Base-by-base conservation (phyloP, 2,113 vertebrate species). In the Aix galericulata region DNA sequence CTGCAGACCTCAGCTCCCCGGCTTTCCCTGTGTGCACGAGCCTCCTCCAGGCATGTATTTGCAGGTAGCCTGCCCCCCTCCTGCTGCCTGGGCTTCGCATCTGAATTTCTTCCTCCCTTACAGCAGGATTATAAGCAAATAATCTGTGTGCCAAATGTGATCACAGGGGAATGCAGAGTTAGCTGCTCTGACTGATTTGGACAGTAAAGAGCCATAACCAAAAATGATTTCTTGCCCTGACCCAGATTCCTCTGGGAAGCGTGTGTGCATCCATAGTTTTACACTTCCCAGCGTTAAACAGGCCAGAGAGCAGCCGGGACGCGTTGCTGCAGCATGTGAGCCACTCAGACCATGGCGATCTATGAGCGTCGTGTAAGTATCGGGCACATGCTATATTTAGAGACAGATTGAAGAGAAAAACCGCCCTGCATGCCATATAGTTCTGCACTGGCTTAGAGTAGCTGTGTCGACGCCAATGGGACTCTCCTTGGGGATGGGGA, bases 141-240 rank as follows among this genome's bases (percentile, higher is more conserved):
- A 90, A 96, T 83, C 82, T 18, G 80, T 88, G 90, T 88, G 91
- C 91, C 64, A 83, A 95, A 95, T 81, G 82, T 46, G 86, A 83
- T 93, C 31, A 3, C 10, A 73, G n/a, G 34, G 52, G 56, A 71
- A 34, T 23, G 80, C 2, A 3, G 79, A 26, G 4, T 58, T 77
- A 67, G 82, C 86, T 59, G 58, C 50, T 17, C 55, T n/a, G 63
- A 50, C 44, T 32, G 59, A 55, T 90, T 92, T 86, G 76, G 74
- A 63, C 73, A 84, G 55, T 9, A 92, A 93, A 94, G 91, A 96
- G 29, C 76, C 92, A 81, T 84, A 92, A 92, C 86, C 73, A 88
- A 86, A 90, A 83, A 50, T 23, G 36, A 78, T 96, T 95, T 88
- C 92, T 88, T 86, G 80, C 87, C 73, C 69, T 96, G 88, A 81